Evolutionary conservation across 2,113 vertebrate species (phyloP), one percentile per base, ranked within the genome.

Genomic region (Fregetta grallaria): DNA sequence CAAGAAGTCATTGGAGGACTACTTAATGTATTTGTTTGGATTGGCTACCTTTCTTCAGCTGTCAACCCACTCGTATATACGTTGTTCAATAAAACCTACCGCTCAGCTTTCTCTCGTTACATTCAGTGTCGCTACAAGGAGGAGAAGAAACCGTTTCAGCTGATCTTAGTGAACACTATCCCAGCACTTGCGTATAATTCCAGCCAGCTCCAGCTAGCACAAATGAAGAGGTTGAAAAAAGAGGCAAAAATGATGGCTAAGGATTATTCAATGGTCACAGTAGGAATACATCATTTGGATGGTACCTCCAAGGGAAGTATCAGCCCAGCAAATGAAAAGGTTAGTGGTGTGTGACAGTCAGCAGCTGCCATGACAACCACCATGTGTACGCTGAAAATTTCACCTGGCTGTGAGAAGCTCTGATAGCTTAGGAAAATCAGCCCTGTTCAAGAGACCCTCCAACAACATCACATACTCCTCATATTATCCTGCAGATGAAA

Each of bases 51-150:
- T 91, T 99, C 99, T 30, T 99, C 99, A 0, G 99, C 99, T 0
- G 99, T 99, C 92, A 99, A 99, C 67, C 99, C 99, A 2, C 98
- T 99, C 0, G 99, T 99, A 9, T 99, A 99, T 53, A 99, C 99
- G 0, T 86, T 99, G 70, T 99, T 99, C 91, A 99, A 99, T 45
- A 99, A 99, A 95, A 99, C 99, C 0, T 99, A 99, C 73, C 98
- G 99, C 5, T 98, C 99, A 0, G 99, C 99, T 8, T 99, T 99
- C 92, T 98, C 98, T 5, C 98, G 99, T 49, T 99, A 99, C 66
- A 98, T 99, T 21, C 98, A 98, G 79, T 99, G 99, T 95, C 99
- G 94, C 72, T 99, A 99, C 97, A 98, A 98, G 78, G 98, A 99
- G 38, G 98, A 98, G 90, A 99, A 98, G 95, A 99, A 99, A 94